A percentile compares a stretch with the other conserved stretches of the same genome.
Conservation (phyloP, 1,140 invertebrate species). For the Drosophila arawakana region DNA sequence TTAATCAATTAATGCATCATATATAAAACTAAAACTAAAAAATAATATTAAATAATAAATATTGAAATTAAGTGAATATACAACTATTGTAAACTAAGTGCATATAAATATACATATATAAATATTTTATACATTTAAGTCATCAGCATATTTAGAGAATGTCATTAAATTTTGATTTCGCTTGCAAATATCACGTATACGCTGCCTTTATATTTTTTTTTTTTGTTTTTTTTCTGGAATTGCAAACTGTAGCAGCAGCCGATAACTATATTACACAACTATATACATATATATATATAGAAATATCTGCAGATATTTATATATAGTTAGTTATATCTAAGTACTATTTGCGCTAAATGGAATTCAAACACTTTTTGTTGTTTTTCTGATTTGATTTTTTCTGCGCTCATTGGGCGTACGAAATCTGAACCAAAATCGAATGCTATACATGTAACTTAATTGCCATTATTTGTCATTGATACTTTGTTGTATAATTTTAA, state of each 20-base stretch:
- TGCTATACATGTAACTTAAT: slow-evolving; percentile 35
- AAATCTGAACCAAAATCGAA: slow-evolving; percentile 23
- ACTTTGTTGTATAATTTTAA: slow-evolving; percentile 45
- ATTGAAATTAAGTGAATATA: slow-evolving; percentile 33
- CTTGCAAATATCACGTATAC: slow-evolving; percentile 14
- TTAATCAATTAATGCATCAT: slow-evolving; percentile 48
- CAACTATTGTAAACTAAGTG: slow-evolving; percentile 36
- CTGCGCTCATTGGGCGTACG: slow-evolving; percentile 18
- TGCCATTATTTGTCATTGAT: slow-evolving; percentile 38
- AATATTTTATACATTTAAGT: slow-evolving; percentile 11
- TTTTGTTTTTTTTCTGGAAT: not conserved
- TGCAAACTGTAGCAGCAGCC: slow-evolving; percentile 21
- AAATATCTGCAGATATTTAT: slow-evolving; percentile 7
- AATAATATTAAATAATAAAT: slow-evolving; percentile 19
- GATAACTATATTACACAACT: slow-evolving; percentile 34
- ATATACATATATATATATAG: slow-evolving; percentile 14
- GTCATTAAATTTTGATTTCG: slow-evolving; percentile 44
- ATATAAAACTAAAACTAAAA: slow-evolving; percentile 5
- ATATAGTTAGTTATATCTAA: slow-evolving; percentile 7
- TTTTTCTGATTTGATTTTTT: slow-evolving; percentile 10
- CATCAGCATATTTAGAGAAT: slow-evolving; percentile 22
- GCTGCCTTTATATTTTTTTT: slow-evolving; percentile 46
- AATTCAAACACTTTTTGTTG: slow-evolving; percentile 10
- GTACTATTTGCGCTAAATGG: slow-evolving; percentile 32
- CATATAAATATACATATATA: slow-evolving; percentile 29